Evolutionary conservation across 1,140 invertebrate species (phyloP), one percentile per base, ranked within the genome.

Genomic region (Drepana arcuata): DNA sequence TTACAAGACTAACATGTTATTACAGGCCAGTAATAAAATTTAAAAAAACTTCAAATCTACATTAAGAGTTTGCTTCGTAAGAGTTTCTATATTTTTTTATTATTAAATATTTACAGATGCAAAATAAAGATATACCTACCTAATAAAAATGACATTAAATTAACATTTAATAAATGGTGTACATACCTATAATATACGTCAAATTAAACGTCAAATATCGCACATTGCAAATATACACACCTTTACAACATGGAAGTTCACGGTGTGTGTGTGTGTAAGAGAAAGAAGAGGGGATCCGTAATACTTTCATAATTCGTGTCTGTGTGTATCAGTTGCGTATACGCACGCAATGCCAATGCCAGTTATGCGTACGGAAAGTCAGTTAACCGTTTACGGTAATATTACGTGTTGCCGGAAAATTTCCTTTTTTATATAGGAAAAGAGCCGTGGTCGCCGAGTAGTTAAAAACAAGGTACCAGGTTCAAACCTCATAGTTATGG

Each of bases 291-390:
- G 38, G 43, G 48, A 55, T 38, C 36, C 35, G 38, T 37, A 7
- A 33, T 23, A 18, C 12, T 10, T 13, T 30, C 2, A 28, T 36
- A 1, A 11, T 29, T 45, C 11, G n/a, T 14, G 16, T 38, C 30
- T 49, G 33, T 43, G 42, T 25, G 35, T 16, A 2, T 7, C 0
- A 36, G 65, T 78, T 80, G 75, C 75, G 75, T 73, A 63, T 63
- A 68, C 69, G 67, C 73, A 75, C 55, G 73, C 73, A 80, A 80
- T 78, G 75, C 73, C 75, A 80, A 71, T 77, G 72, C 61, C 63
- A 73, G 57, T 77, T 72, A 74, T 61, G 74, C 53, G 39, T 58
- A 49, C 64, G 66, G 68, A 67, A 71, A 66, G 62, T 49, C 54
- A 53, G 41, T 62, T 61, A 26, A 65, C 62, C 54, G 62, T 64